Conservation (phyloP, 2,797 vertebrate species). For the Limosa lapponica region DNA sequence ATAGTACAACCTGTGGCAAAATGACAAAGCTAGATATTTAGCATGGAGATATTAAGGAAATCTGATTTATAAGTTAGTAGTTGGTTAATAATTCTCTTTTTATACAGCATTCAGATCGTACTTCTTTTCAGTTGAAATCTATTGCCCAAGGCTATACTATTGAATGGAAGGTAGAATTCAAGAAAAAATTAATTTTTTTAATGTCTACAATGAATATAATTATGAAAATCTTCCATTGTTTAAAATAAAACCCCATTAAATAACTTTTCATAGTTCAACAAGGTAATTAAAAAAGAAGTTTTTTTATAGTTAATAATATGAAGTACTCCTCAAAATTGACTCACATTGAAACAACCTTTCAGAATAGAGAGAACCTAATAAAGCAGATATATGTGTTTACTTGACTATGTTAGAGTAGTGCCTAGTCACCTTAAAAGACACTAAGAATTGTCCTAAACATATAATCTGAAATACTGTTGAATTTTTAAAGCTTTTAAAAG, state of each 20-base stretch:
- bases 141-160: background rate
- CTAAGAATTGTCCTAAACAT: background rate
- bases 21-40: background rate
- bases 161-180: background rate
- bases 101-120: background rate
- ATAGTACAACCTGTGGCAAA: conserved; percentile 29
- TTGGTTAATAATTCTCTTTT: conserved; percentile 33
- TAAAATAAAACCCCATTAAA: background rate
- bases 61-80: conserved; percentile 23
- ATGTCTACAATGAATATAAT: background rate
- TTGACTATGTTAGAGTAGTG: background rate
- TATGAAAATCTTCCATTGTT: background rate
- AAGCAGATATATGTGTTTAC: background rate
- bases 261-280: background rate
- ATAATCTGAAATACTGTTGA: no score
- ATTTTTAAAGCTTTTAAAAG: background rate
- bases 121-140: conserved; percentile 18
- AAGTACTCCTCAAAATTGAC: background rate
- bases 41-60: background rate
- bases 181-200: background rate
- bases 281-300: background rate
- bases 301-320: background rate
- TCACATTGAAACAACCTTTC: background rate
- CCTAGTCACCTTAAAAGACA: background rate
- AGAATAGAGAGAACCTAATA: background rate